Evolutionary conservation across 2,797 vertebrate genomes (phyloP).

Genomic region (Malurus leucopterus): DNA sequence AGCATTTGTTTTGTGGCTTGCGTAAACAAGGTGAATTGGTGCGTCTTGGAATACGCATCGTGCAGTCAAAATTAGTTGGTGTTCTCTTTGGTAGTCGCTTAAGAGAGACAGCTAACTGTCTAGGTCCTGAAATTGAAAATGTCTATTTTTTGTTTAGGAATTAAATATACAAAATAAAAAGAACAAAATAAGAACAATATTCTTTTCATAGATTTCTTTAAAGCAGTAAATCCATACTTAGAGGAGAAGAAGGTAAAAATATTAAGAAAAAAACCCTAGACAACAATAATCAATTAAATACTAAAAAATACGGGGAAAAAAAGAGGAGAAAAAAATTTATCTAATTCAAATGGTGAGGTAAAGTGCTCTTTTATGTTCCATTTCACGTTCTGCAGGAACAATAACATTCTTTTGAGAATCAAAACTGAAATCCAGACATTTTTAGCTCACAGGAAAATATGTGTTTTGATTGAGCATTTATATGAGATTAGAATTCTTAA

Average conservation of each 20-base stretch:
- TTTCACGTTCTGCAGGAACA: slow-evolving; percentile 47
- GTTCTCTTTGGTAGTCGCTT: neutral
- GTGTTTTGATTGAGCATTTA: slow-evolving; percentile 67
- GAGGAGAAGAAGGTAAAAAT: slow-evolving; percentile 42
- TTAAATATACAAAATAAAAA: slow-evolving; percentile 6
- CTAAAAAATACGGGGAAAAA: slow-evolving; percentile 24
- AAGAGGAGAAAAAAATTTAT: neutral
- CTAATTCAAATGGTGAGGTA: slow-evolving; percentile 19
- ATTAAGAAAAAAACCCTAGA: slow-evolving; percentile 8
- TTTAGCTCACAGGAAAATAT: slow-evolving; percentile 62
- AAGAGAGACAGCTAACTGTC: neutral
- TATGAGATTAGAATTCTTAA: slow-evolving; percentile 56
- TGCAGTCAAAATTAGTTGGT: neutral
- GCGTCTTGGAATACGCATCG: neutral
- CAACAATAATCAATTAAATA: slow-evolving; percentile 63
- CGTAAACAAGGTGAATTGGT: neutral
- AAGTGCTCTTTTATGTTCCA: slow-evolving; percentile 46
- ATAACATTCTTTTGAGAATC: slow-evolving; percentile 68
- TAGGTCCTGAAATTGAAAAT: neutral
- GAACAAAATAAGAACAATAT: neutral
- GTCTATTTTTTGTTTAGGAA: neutral
- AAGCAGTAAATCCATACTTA: slow-evolving; percentile 33
- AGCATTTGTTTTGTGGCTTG: neutral
- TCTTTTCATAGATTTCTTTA: neutral
- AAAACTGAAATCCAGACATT: slow-evolving; percentile 66